Percentiles rank a stretch among this genome's conserved stretches.
Conservation (phyloP, 2,888 invertebrate species). For the Folsomia candida region DNA sequence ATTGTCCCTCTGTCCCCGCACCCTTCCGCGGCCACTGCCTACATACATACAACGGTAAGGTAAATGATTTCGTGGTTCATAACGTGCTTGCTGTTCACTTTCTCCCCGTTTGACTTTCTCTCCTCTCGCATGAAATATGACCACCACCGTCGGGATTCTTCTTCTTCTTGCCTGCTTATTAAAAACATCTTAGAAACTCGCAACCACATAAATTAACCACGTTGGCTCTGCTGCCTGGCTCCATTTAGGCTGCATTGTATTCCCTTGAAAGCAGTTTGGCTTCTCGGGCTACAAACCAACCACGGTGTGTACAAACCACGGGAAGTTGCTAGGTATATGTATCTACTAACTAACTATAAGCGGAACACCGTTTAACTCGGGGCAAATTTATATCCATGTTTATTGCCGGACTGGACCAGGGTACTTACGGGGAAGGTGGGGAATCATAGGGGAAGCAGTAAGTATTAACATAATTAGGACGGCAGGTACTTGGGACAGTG, state of each 20-base stretch:
- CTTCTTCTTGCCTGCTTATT: neutral
- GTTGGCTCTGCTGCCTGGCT: neutral
- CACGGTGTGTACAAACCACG: no score
- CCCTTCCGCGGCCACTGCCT: no score
- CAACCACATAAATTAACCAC: slow-evolving; percentile 8
- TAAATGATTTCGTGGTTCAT: slow-evolving; percentile 2
- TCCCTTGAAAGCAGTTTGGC: neutral
- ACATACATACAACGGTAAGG: no score
- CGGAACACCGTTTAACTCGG: neutral
- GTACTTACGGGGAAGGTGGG: no score
- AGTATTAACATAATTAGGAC: no score
- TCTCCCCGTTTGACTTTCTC: neutral
- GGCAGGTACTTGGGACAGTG: no score
- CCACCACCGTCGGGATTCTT: neutral
- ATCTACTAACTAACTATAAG: neutral
- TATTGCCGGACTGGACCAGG: no score
- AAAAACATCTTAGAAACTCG: slow-evolving; percentile 2
- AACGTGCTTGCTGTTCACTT: no score
- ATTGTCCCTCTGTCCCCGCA: no score
- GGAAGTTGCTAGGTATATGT: no score
- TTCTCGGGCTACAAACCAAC: neutral
- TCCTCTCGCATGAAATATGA: neutral
- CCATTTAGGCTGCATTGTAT: neutral
- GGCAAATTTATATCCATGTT: neutral
- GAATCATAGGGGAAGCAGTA: no score